Conservation (phyloP, 2,888 invertebrate genomes). For the Zelleria hepariella region DNA sequence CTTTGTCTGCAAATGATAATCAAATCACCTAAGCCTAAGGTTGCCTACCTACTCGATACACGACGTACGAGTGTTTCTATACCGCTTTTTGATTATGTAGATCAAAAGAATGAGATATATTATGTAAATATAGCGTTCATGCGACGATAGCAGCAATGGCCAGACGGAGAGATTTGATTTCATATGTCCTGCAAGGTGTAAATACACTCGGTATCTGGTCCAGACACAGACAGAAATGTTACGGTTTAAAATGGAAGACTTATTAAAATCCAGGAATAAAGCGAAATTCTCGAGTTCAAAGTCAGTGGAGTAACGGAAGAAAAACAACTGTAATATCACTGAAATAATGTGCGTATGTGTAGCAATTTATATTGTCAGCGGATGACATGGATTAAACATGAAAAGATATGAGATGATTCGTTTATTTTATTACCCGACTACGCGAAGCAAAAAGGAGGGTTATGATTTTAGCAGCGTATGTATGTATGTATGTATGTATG, state of each 20-base stretch:
- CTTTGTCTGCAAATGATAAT: too few relatives aligned
- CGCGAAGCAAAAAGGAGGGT: too few relatives aligned
- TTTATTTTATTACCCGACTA: not conserved
- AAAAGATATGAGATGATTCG: conserved; percentile 11
- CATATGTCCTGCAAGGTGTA: not conserved
- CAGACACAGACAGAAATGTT: not conserved
- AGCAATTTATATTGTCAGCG: conserved; percentile 7
- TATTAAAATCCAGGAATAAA: not conserved
- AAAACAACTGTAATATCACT: not conserved
- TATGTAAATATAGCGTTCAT: too few relatives aligned
- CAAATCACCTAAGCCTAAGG: too few relatives aligned
- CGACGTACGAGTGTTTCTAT: too few relatives aligned
- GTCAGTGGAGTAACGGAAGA: not conserved
- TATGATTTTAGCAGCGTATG: too few relatives aligned
- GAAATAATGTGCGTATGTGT: not conserved
- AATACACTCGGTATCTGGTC: not conserved
- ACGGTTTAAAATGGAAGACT: not conserved
- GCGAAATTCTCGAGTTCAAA: not conserved
- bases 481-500: too few relatives aligned
- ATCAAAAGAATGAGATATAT: too few relatives aligned
- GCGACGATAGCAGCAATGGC: too few relatives aligned
- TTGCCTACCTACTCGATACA: too few relatives aligned
- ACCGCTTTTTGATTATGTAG: too few relatives aligned
- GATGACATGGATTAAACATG: conserved; percentile 22
- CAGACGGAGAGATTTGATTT: too few relatives aligned